These are phyloP conservation scores for Pachyrhynchus sulphureomaculatus DNA, from an alignment of 1,140 invertebrate genomes.

Conservation along the genomic window DNA sequence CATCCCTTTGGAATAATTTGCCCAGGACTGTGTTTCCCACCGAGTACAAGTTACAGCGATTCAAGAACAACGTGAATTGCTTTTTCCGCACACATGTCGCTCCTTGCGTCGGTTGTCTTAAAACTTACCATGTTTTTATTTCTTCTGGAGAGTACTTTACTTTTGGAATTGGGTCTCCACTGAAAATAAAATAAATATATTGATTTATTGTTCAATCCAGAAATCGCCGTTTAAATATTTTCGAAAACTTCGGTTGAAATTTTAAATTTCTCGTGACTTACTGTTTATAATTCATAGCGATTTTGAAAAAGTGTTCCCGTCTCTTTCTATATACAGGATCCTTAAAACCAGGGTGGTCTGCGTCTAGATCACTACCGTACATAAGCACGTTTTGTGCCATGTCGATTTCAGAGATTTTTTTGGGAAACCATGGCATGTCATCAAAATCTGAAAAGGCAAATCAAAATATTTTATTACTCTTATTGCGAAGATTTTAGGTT, in stretches of 20 bases:
- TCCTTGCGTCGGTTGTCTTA: too few relatives aligned
- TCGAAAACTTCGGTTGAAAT: too few relatives aligned
- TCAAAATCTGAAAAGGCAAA: conserved; percentile 65
- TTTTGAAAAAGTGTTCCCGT: conserved; percentile 88
- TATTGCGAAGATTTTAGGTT: too few relatives aligned
- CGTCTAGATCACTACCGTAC: conserved; percentile 96
- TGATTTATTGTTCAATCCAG: too few relatives aligned
- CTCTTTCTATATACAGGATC: conserved; percentile 93
- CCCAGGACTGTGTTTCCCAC: too few relatives aligned
- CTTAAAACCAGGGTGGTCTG: conserved; percentile 98
- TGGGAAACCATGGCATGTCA: conserved; percentile 95
- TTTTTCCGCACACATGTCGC: too few relatives aligned
- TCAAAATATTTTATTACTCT: too few relatives aligned
- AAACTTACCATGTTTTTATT: conserved; percentile 85
- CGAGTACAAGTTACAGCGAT: too few relatives aligned
- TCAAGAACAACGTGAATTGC: too few relatives aligned
- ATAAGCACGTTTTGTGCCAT: conserved; percentile 90
- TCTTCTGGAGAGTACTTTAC: conserved; percentile 92
- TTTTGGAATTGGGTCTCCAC: conserved; percentile 89
- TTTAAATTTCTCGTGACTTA: too few relatives aligned
- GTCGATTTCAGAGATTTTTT: conserved; percentile 92
- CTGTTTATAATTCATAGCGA: conserved; percentile 95
- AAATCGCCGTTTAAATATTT: too few relatives aligned
- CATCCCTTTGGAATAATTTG: too few relatives aligned
- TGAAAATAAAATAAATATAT: conserved; percentile 55